Evolutionary conservation across 2,888 invertebrate genomes (phyloP), one percentile per base, ranked within the genome.

Genomic region (Xylophagus ater): DNA sequence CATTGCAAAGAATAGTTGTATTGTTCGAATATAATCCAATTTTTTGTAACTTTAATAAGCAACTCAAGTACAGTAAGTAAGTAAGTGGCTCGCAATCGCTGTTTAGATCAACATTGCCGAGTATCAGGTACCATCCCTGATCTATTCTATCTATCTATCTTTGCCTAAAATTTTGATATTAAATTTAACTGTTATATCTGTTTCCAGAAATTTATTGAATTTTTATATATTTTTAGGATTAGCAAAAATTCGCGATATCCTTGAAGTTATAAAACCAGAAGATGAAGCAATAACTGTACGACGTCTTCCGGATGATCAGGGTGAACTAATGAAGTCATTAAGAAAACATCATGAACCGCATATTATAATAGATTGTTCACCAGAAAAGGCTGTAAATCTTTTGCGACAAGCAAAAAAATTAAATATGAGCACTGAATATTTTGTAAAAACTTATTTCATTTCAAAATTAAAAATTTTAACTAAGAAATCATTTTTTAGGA

Each of bases 341-440:
- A 73, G 76, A 51, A 71, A 71, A 18, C 70, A 74, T 1, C 71
- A 72, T 20, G 78, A 81, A 50, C 75, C 70, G 44, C 79, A 80
- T 51, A 75, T 90, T 36, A 69, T 92, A 5, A 51, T 92, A 24
- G 87, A 88, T 55, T 84, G 87, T 55, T 69, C 75, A 4, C 64
- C 76, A 0, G 72, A 78, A n/a, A 75, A 76, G 51, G 69, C 86
- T 18, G 52, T 72, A 4, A 66, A 69, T 23, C 73, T 86, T 38
- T 65, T 86, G 47, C 66, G 70, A 24, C 82, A 90, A 64, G 87
- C 90, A 1, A 72, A 76, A 47, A 77, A 84, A 61, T 76, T 92
- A 17, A 84, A 86, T 49, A 76, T 92, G 65, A 70, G 88, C 49
- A 82, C 81, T 6, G 81, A 82, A 54, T 84, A 85, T 63, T 81